Base-by-base conservation (phyloP, 2,797 vertebrate genomes). In the Gadopsis bispinosus region DNA sequence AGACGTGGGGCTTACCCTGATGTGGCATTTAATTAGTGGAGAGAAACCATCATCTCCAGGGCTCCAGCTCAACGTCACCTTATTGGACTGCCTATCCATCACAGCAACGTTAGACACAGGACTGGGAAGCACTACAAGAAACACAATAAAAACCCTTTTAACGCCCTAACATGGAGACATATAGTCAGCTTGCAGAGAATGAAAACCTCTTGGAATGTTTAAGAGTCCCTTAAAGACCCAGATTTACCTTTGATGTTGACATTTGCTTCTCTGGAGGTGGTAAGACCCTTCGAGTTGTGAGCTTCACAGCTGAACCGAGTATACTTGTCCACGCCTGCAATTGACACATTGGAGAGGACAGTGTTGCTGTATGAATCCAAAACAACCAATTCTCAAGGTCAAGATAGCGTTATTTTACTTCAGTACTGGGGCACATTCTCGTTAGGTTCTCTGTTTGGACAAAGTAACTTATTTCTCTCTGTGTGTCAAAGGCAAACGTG, bases 231-330 rank as follows among this genome's bases (percentile, higher is more conserved):
- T 12, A 62, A 65, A 43, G 20, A 43, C 14, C 11, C 4, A 11
- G 13, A 47, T 79, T 91, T 90, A 98, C 98, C 97, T 97, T 99
- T 99, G 64, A 99, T 93, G 81, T 98, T 97, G 92, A 99, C 79
- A 51, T 93, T 95, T 53, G 95, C 96, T 0, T 96, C 96, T 79
- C 85, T 96, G 78, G 96, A 98, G 0, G 96, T 96, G 0, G 95
- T 94, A 79, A 99, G 90, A 5, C 98, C 98, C 83, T 96, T 98
- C 0, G 53, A 55, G 72, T 99, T 99, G 89, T 96, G 89, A 48
- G 98, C 98, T 86, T 98, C 97, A 14, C 98, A 99, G 80, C 97
- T 98, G 94, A 97, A 99, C 83, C 93, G 91, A 0, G 96, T 96
- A 0, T 87, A 73, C 79, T 95, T 88, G 0, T 93, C 86, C 76